Evolutionary conservation across 2,888 invertebrate species (phyloP), one percentile per base, ranked within the genome.

Genomic region (Nasonia oneida): DNA sequence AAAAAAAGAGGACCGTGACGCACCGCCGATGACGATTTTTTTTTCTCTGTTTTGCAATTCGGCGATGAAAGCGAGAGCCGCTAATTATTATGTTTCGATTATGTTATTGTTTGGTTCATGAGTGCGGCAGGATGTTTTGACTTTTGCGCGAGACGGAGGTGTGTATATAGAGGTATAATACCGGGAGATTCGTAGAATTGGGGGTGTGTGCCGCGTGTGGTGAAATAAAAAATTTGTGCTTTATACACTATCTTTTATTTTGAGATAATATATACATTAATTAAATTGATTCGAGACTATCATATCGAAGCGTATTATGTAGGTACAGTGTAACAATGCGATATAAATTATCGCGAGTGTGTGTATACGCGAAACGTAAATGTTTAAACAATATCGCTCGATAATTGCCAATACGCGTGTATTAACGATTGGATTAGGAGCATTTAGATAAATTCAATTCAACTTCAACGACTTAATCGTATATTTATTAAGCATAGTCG

Each of bases 81-180:
- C 73, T 73, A 73, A 73, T 73, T 47, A 10, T 47, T 47, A 10
- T 47, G 42, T 23, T 73, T 61, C 57, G 57, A 61, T 47, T 23
- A 3, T 42, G 6, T 47, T 23, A 10, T 42, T 23, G 73, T 39
- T 39, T 39, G 57, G n/a, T 61, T 53, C 3, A 18, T 10, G 42
- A n/a, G n/a, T 29, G 29, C 37, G 37, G 23, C 73, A 47, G 73
- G 73, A 73, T 73, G 73, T 73, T 73, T 73, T 73, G 73, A 73
- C 73, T 73, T 73, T 39, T 12, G 42, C 23, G 73, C 73, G 73
- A 18, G 67, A 57, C 57, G 37, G 3, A 37, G 37, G 15, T 29
- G 29, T 29, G 29, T 57, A 3, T 18, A 1, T 53, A 12, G 47
- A 47, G 57, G 18, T 18, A 3, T 15, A 15, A 53, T 53, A 1